phyloP scores from a whole-genome alignment of 2,888 invertebrate genomes.

The Trilocha varians region DNA sequence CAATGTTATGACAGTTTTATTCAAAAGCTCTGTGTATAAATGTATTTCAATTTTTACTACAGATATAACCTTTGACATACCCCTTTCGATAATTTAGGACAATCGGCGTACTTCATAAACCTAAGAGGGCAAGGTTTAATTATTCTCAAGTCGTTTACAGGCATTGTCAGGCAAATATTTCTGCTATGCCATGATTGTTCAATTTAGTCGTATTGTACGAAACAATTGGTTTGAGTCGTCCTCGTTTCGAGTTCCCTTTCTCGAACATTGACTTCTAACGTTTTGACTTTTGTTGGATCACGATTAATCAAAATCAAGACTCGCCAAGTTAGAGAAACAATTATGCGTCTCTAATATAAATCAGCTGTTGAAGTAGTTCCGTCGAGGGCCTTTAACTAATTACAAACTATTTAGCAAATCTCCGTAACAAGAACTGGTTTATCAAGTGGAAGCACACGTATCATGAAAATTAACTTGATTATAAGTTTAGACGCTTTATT shows the following conservation, averaged over 20 bases:
- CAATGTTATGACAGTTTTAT: too few relatives aligned
- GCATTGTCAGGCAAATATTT: conserved; percentile 1
- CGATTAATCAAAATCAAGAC: conserved; percentile 1
- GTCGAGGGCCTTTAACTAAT: background rate
- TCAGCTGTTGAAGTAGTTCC: background rate
- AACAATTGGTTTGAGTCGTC: conserved; percentile 26
- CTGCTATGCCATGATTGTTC: conserved; percentile 6
- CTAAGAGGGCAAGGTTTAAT: background rate
- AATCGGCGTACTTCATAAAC: background rate
- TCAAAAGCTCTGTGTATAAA: too few relatives aligned
- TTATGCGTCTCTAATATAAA: background rate
- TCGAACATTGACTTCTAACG: background rate
- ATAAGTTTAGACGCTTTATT: too few relatives aligned
- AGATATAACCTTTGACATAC: background rate
- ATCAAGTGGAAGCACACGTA: too few relatives aligned
- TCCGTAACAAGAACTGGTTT: too few relatives aligned
- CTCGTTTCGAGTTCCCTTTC: conserved; percentile 1
- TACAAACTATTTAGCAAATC: background rate
- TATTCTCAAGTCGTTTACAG: conserved; percentile 1
- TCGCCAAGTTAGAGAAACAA: background rate
- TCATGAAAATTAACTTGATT: too few relatives aligned
- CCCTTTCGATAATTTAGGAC: background rate
- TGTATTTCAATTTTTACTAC: too few relatives aligned
- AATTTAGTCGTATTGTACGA: conserved; percentile 43
- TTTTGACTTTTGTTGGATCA: conserved; percentile 1